Conservation (phyloP, 2,797 vertebrate species). For the Rhyacichthys aspro region DNA sequence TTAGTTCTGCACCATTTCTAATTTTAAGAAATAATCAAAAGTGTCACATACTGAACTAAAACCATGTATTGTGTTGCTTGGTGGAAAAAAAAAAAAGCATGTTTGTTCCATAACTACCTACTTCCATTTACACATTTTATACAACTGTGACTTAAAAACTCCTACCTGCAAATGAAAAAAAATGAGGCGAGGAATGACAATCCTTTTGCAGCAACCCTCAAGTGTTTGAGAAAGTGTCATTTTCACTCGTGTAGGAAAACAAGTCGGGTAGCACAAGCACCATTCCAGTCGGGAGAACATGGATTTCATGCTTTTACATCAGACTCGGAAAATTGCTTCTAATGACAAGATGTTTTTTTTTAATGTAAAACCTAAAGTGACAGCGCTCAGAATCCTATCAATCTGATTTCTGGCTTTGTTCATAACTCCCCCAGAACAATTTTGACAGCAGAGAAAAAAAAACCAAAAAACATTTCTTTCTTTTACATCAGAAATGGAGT, state of each 20-base stretch:
- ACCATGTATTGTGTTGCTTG: too few species aligned
- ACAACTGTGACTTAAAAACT: slow-evolving; percentile 13
- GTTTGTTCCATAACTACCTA: slow-evolving; percentile 6
- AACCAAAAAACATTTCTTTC: slow-evolving; percentile 50
- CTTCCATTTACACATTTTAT: slow-evolving; percentile 9
- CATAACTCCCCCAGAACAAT: slow-evolving; percentile 42
- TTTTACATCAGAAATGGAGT: slow-evolving; percentile 56
- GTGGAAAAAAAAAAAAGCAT: too few species aligned
- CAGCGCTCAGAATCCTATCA: slow-evolving; percentile 50
- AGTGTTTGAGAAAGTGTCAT: slow-evolving; percentile 39
- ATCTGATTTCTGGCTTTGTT: slow-evolving; percentile 28
- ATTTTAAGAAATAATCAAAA: too few species aligned
- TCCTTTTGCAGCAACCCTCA: slow-evolving; percentile 18
- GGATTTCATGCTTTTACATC: slow-evolving; percentile 61
- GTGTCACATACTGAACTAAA: too few species aligned
- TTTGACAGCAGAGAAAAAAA: slow-evolving; percentile 30
- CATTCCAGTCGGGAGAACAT: slow-evolving; percentile 32
- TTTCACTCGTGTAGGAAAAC: slow-evolving; percentile 40
- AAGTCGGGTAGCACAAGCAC: slow-evolving; percentile 14
- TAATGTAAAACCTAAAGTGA: slow-evolving; percentile 45
- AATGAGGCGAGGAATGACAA: slow-evolving; percentile 17
- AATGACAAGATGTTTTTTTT: slow-evolving; percentile 42
- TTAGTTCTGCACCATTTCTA: too few species aligned
- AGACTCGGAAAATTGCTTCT: slow-evolving; percentile 45
- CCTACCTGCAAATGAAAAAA: slow-evolving; percentile 20